These are phyloP conservation scores for Drosophila willistoni DNA, from an alignment of 1,140 invertebrate genomes.

Conservation along the genomic window DNA sequence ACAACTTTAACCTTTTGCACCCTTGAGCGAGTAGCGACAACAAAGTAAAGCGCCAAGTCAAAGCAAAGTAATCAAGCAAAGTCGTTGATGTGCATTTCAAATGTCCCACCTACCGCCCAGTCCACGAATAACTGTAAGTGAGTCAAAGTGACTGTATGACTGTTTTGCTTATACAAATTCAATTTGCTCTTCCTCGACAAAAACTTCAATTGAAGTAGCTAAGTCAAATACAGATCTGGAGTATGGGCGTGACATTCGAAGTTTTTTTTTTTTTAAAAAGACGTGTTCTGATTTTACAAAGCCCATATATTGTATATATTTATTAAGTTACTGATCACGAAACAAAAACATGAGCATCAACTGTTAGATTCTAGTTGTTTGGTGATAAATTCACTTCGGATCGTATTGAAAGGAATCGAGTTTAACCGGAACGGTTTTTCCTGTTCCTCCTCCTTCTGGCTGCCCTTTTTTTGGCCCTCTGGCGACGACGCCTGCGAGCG, in stretches of 20 bases:
- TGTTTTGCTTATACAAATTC: constrained; percentile 12
- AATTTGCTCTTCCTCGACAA: not conserved
- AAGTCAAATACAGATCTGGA: not conserved
- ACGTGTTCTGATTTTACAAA: too few species aligned
- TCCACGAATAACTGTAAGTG: constrained; percentile 15
- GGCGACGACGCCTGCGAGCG: constrained; percentile 16
- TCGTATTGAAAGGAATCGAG: not conserved
- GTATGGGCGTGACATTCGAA: not conserved
- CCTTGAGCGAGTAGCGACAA: constrained; percentile 36
- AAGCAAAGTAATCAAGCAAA: constrained; percentile 66
- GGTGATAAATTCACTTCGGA: not conserved
- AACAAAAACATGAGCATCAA: too few species aligned
- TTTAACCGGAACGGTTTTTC: constrained; percentile 15
- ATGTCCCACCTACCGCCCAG: constrained; percentile 31
- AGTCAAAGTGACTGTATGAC: constrained; percentile 6
- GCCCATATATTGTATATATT: too few species aligned
- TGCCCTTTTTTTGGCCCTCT: not conserved
- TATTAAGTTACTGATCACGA: too few species aligned
- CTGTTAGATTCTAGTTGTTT: not conserved
- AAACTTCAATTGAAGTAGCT: not conserved
- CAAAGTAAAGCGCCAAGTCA: constrained; percentile 42
- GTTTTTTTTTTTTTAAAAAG: too few species aligned
- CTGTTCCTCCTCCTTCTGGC: constrained; percentile 7
- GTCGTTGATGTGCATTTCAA: constrained; percentile 69
- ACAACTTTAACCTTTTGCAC: constrained; percentile 57